Evolutionary conservation across 2,113 vertebrate genomes (phyloP), one percentile per base, ranked within the genome.

Genomic region (Chloropsis cyanopogon): DNA sequence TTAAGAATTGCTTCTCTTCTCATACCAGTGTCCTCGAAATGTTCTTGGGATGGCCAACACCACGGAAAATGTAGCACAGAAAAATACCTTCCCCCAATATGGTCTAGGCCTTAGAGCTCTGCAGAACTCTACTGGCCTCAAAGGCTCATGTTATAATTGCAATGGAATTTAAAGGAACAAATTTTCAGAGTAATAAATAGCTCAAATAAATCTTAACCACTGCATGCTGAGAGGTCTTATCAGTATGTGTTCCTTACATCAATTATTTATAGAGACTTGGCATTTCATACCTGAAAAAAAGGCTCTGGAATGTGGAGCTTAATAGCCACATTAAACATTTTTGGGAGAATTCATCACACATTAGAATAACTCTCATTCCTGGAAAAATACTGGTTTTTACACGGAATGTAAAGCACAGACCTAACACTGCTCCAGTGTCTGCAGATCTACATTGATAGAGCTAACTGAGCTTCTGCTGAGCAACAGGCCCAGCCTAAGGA

Each of bases 151-250:
- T 90, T 96, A 96, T 97, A 97, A 98, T 95, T 97, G 95, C 94
- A 97, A 97, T 95, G 97, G 97, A 98, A 98, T 98, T 97, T 93
- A 95, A 97, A 97, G 97, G 95, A 96, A 96, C 89, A 84, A 90
- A 97, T 97, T 97, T 97, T 96, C 94, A 96, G 92, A 95, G 95
- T 96, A 98, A 97, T 97, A 97, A 98, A 98, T 97, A 98, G 94
- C 96, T 93, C 88, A 94, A 90, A 97, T 97, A 98, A 98, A 97
- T 97, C 96, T 97, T 96, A 93, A 90, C 77, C 79, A 91, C 80
- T 90, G 76, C 86, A 94, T 87, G 95, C 95, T 97, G 96, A 98
- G 97, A 97, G 90, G 94, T 83, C 73, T 33, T 98, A 98, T 97
- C 97, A 98, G 96, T 97, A 59, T 92, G 66, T 95, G 76, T 97